Evolutionary conservation across 2,888 invertebrate species (phyloP), one percentile per base, ranked within the genome.

Genomic region (Abrostola tripartita): DNA sequence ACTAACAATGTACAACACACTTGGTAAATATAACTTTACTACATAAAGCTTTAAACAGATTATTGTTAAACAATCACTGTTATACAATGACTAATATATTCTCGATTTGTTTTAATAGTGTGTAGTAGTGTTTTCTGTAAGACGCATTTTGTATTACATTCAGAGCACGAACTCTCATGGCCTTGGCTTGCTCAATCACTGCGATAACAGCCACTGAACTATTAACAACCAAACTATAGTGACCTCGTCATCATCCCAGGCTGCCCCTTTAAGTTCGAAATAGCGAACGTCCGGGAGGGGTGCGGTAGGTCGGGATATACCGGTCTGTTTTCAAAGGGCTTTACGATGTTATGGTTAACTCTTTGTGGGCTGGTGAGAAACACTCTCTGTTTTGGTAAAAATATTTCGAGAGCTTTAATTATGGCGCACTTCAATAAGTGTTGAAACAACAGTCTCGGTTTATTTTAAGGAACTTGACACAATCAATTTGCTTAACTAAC

Each of bases 131-230:
- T 82, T 81, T 81, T 79, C 71, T 78, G 60, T 78, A 70, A 74
- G 66, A 74, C 78, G 74, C 81, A 71, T 74, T 82, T 77, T 83
- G 81, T 85, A 68, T 82, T 79, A 57, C 61, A 88, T 87, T 88
- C 88, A 60, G 78, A 76, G 85, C 88, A 88, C 85, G 86, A 83
- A 81, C 85, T 76, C 62, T 55, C 52, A 65, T 65, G 81, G 79
- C 86, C 85, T 86, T 86, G 85, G 78, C 80, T 81, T 75, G 74
- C 77, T 84, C 79, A 81, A 85, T 83, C 84, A 79, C 78, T 68
- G 61, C 82, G 85, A 86, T 87, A 86, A 83, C 83, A 81, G 69
- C 82, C 74, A 80, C 44, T 67, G 70, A 70, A 76, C 77, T 79
- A 77, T 64, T 68, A 68, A 65, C 77, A 63, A 73, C 79, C 77